These are phyloP conservation scores for Hyposoter dolosus DNA, from an alignment of 2,888 invertebrate species.

Conservation along the genomic window DNA sequence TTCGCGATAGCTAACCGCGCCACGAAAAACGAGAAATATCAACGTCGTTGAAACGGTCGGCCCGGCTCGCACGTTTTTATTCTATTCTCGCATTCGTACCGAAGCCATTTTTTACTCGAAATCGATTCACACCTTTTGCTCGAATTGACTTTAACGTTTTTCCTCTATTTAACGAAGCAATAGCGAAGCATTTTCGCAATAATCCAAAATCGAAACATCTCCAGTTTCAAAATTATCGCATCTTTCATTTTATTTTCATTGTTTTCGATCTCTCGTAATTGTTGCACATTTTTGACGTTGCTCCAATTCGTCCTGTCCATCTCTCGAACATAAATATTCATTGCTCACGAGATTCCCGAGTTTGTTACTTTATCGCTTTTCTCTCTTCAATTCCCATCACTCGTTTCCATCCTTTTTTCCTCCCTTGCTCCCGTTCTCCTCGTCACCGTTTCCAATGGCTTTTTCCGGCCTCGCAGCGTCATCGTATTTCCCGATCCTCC, in stretches of 20 bases:
- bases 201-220: not conserved
- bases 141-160: not conserved
- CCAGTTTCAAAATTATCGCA: not conserved
- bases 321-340: not conserved
- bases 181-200: not conserved
- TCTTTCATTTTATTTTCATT: not conserved
- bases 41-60: slow-evolving; percentile 12
- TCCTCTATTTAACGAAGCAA: not conserved
- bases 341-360: not conserved
- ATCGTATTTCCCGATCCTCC: slow-evolving; percentile 53
- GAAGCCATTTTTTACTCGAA: not conserved
- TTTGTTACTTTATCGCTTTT: slow-evolving; percentile 15
- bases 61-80: not conserved
- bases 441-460: slow-evolving; percentile 50
- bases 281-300: not conserved
- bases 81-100: not conserved
- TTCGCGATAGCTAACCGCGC: slow-evolving; percentile 10
- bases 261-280: not conserved
- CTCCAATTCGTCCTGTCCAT: not conserved
- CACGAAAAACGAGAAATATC: slow-evolving; percentile 36
- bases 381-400: not conserved
- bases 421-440: slow-evolving; percentile 23
- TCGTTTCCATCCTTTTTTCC: slow-evolving; percentile 12
- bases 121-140: slow-evolving; percentile 1
- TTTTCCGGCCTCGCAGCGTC: slow-evolving; percentile 15